phyloP scores from a whole-genome alignment of 2,888 invertebrate genomes.

The Drosophila nr. fundita region DNA sequence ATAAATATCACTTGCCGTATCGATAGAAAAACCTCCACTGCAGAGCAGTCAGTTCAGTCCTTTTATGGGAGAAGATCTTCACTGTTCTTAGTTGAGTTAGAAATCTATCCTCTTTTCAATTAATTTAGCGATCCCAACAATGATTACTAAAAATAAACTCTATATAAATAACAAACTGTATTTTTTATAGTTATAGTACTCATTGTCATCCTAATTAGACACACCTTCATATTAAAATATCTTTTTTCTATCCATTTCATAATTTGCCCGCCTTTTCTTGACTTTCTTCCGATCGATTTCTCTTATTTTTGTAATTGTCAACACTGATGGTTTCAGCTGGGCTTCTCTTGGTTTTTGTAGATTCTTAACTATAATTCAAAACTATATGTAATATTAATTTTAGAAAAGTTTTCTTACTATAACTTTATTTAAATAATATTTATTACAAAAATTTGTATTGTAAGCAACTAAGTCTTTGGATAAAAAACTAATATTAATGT shows the following conservation, averaged over 20 bases:
- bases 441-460: conserved; percentile 36
- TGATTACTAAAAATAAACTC: not conserved
- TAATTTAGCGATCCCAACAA: not conserved
- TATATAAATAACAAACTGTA: not conserved
- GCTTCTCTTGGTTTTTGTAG: not conserved
- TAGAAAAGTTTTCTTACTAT: not conserved
- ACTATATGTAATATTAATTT: not conserved
- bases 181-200: not conserved
- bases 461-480: conserved; percentile 55
- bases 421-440: conserved; percentile 27
- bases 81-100: not conserved
- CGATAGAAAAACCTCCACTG: not conserved
- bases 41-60: not conserved
- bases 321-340: not conserved
- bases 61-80: not conserved
- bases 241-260: not conserved
- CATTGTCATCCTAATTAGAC: not conserved
- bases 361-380: not conserved
- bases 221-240: not conserved
- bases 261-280: not conserved
- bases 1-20: not conserved
- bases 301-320: not conserved
- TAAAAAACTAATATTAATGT: conserved; percentile 36
- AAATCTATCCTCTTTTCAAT: not conserved
- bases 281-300: not conserved